phyloP scores from a whole-genome alignment of 2,797 vertebrate species.

The Carcharodon carcharias region DNA sequence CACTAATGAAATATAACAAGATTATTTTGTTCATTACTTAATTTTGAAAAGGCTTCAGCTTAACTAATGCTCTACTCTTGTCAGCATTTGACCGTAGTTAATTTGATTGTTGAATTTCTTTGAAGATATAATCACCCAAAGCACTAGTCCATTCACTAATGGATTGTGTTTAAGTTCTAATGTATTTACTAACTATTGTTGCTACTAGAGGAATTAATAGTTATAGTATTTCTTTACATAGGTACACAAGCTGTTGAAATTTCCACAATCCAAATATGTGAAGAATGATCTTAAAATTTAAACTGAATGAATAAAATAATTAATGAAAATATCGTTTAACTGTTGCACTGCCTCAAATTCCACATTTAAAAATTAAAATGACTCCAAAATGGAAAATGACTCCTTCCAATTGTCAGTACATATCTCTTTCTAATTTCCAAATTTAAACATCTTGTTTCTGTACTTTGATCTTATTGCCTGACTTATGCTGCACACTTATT shows the following conservation, averaged over 20 bases:
- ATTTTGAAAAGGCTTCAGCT: background rate
- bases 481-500: background rate
- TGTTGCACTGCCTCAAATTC: background rate
- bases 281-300: background rate
- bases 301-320: background rate
- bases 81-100: background rate
- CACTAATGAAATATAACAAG: background rate
- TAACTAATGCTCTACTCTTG: background rate
- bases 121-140: background rate
- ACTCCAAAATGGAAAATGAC: too few species aligned
- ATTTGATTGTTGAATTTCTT: background rate
- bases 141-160: background rate
- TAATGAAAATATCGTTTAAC: background rate
- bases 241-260: background rate
- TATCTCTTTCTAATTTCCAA: too few species aligned
- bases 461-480: background rate
- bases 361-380: too few species aligned
- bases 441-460: background rate
- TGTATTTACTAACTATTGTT: too few species aligned
- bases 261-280: background rate
- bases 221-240: slow-evolving; percentile 15
- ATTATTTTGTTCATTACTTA: background rate
- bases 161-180: background rate
- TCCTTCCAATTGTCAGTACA: too few species aligned
- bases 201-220: background rate